Evolutionary conservation across 2,797 vertebrate species (phyloP).

Genomic region (Gallinago solitaria): DNA sequence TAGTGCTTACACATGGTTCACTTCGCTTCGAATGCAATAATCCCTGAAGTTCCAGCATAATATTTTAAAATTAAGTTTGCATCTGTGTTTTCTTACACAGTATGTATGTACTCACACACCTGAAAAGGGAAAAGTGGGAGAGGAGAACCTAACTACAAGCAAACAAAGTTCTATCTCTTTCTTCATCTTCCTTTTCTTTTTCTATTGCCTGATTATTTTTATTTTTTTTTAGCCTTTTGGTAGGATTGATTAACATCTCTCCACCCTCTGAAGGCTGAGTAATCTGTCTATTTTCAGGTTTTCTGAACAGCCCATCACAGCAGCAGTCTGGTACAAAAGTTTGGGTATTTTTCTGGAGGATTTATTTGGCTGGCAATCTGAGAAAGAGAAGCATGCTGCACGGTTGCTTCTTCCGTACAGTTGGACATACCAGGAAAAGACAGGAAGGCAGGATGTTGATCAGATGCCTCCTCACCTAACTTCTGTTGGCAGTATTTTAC

Average conservation of each 20-base stretch:
- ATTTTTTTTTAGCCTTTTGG: slow-evolving; percentile 2
- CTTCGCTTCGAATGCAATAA: not conserved
- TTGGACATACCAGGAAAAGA: not conserved
- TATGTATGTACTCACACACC: not conserved
- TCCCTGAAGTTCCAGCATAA: not conserved
- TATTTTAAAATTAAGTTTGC: not conserved
- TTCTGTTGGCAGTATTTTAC: not conserved
- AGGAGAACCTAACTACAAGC: not conserved
- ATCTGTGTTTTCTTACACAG: not conserved
- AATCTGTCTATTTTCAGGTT: slow-evolving; percentile 33
- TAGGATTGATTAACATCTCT: slow-evolving; percentile 29
- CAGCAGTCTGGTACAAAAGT: not conserved
- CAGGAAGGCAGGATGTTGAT: not conserved
- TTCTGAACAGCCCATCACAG: not conserved
- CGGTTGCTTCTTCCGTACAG: not conserved
- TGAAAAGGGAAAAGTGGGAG: not conserved
- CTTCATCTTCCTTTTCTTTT: not conserved
- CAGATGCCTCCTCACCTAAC: not conserved
- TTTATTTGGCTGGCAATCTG: not conserved
- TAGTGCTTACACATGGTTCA: not conserved
- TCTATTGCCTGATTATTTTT: not conserved
- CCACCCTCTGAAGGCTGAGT: slow-evolving; percentile 26
- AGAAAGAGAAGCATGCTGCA: not conserved
- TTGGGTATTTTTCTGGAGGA: not conserved
- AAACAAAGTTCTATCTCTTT: not conserved